These are phyloP conservation scores for Amazona vittata DNA, from an alignment of 2,113 vertebrate genomes.

Conservation along the genomic window DNA sequence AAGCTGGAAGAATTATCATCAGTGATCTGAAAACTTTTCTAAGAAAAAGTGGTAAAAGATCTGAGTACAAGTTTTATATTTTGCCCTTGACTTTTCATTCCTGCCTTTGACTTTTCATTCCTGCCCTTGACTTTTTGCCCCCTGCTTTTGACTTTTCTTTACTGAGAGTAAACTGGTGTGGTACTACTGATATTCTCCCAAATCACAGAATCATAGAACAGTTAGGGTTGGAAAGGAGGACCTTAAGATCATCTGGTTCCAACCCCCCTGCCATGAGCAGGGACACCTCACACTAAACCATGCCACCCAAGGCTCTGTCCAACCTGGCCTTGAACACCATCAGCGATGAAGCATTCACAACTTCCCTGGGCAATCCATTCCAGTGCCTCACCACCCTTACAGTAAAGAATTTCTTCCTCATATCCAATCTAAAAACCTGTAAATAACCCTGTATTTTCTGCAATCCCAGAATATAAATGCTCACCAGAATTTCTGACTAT, in stretches of 20 bases:
- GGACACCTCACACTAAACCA: too few species aligned
- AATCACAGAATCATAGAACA: not conserved
- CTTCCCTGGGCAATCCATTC: too few species aligned
- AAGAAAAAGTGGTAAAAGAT: not conserved
- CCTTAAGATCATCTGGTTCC: too few species aligned
- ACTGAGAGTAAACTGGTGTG: not conserved
- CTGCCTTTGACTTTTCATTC: not conserved
- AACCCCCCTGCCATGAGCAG: too few species aligned
- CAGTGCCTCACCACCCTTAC: too few species aligned
- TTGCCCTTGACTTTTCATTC: not conserved
- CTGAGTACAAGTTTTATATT: not conserved
- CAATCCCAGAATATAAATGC: not conserved
- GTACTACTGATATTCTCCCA: not conserved
- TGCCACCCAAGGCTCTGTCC: too few species aligned
- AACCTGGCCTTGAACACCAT: too few species aligned
- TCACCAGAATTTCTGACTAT: not conserved
- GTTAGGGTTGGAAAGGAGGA: too few species aligned
- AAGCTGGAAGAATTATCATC: not conserved
- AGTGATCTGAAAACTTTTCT: not conserved
- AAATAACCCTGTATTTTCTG: not conserved
- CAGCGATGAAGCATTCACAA: too few species aligned
- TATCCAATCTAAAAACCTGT: too few species aligned
- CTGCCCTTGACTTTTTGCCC: not conserved
- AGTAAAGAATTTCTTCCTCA: too few species aligned
- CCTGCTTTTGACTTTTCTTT: not conserved